Evolutionary conservation across 37 sponge, comb jelly and placozoan genomes (phyloP).

Genomic region (Corticium candelabrum): DNA sequence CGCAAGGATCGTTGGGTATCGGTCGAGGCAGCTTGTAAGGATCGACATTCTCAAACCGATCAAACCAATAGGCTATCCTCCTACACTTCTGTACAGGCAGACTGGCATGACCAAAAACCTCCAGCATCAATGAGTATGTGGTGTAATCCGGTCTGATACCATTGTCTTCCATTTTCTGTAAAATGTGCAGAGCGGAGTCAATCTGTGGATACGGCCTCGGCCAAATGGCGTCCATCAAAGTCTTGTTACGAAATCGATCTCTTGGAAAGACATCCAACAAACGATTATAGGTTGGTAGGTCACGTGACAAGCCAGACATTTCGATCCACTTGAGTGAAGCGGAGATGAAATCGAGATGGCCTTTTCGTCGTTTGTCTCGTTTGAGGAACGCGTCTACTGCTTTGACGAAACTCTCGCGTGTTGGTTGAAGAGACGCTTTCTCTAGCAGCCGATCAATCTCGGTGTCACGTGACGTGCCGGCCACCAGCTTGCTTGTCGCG

Average conservation of each 20-base stretch:
- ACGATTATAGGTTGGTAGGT: constrained; percentile 66
- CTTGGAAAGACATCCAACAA: constrained; percentile 72
- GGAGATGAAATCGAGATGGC: constrained; percentile 66
- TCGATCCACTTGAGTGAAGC: constrained; percentile 60
- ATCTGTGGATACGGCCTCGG: constrained; percentile 74
- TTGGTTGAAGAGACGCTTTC: neutral
- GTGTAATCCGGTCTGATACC: constrained; percentile 58
- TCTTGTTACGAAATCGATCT: constrained; percentile 49
- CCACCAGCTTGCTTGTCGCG: too few relatives aligned
- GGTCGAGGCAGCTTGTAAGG: constrained; percentile 72
- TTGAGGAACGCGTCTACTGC: constrained; percentile 48
- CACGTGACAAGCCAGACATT: constrained; percentile 57
- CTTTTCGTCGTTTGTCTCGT: constrained; percentile 52
- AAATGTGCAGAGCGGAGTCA: constrained; percentile 63
- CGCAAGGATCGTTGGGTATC: too few relatives aligned
- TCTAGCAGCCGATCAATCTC: constrained; percentile 10
- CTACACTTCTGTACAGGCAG: constrained; percentile 71
- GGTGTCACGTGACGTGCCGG: neutral
- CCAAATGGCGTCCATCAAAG: constrained; percentile 73
- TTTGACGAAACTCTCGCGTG: constrained; percentile 36
- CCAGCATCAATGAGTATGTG: constrained; percentile 48
- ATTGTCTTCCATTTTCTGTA: constrained; percentile 83
- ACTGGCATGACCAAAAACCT: constrained; percentile 63
- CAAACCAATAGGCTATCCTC: constrained; percentile 76
- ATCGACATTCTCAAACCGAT: constrained; percentile 53